phyloP scores from a whole-genome alignment of 2,888 invertebrate species.

The Polyploca ridens region DNA sequence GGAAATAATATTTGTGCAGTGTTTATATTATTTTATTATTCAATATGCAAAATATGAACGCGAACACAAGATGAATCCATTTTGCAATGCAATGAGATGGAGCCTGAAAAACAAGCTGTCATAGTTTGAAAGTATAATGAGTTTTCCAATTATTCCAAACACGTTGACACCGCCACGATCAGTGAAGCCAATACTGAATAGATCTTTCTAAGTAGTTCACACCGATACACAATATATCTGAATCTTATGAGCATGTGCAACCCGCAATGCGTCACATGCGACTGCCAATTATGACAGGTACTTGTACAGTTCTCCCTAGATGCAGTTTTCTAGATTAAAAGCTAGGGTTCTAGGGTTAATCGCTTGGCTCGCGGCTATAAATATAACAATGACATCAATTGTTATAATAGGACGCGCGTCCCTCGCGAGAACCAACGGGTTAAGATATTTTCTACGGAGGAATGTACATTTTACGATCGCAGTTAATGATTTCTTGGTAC shows the following conservation, averaged over 20 bases:
- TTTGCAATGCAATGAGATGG: slow-evolving; percentile 20
- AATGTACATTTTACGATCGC: neutral
- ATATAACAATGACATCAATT: too few species aligned
- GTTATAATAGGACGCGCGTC: too few species aligned
- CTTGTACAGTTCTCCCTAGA: too few species aligned
- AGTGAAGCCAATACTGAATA: neutral
- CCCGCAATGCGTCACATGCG: too few species aligned
- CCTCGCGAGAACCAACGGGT: too few species aligned
- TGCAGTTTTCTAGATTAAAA: too few species aligned
- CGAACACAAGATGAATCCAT: slow-evolving; percentile 22
- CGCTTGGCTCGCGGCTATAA: too few species aligned
- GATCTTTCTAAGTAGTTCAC: neutral
- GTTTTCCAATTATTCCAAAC: slow-evolving; percentile 3
- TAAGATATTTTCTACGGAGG: too few species aligned
- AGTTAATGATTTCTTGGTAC: neutral
- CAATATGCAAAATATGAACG: slow-evolving; percentile 18
- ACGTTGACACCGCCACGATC: neutral
- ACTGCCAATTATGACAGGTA: too few species aligned
- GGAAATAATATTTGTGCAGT: neutral
- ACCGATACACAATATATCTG: too few species aligned
- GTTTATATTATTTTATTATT: slow-evolving; percentile 14
- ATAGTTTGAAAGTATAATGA: slow-evolving; percentile 28
- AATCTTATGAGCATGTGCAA: too few species aligned
- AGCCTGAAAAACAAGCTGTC: slow-evolving; percentile 22
- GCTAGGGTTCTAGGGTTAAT: too few species aligned